Evolutionary conservation across 2,797 vertebrate genomes (phyloP).

Genomic region (Neostethus bicornis): DNA sequence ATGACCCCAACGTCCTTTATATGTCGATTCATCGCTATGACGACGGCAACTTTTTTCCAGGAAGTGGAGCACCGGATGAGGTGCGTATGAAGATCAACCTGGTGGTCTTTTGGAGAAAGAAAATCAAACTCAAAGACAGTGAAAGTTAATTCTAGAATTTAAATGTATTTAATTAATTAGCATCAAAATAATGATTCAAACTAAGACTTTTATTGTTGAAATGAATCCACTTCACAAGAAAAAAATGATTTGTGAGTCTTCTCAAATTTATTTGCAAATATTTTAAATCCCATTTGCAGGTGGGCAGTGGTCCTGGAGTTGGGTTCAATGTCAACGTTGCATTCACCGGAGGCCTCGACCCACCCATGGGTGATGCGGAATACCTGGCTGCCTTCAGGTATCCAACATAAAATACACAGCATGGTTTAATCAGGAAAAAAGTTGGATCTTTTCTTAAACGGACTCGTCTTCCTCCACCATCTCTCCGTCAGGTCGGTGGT

Average conservation of each 20-base stretch:
- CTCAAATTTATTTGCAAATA: too few relatives aligned
- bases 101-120: too few relatives aligned
- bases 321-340: constrained; percentile 96
- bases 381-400: constrained; percentile 97
- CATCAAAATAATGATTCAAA: too few relatives aligned
- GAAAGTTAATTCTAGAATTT: too few relatives aligned
- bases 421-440: too few relatives aligned
- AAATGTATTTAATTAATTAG: too few relatives aligned
- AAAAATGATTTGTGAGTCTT: too few relatives aligned
- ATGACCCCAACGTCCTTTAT: constrained; percentile 91
- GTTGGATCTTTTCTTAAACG: too few relatives aligned
- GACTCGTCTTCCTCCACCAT: neutral
- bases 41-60: constrained; percentile 96
- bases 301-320: constrained; percentile 90
- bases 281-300: constrained; percentile 80
- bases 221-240: too few relatives aligned
- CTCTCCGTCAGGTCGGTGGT: constrained; percentile 83
- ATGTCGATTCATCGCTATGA: constrained; percentile 96
- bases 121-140: too few relatives aligned
- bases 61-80: constrained; percentile 94
- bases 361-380: constrained; percentile 92
- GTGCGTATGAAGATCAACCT: constrained; percentile 61
- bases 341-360: constrained; percentile 94
- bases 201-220: too few relatives aligned
- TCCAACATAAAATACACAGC: neutral